These are phyloP conservation scores for Mesorhabditis belari DNA, from an alignment of 2,888 invertebrate species.

Conservation along the genomic window DNA sequence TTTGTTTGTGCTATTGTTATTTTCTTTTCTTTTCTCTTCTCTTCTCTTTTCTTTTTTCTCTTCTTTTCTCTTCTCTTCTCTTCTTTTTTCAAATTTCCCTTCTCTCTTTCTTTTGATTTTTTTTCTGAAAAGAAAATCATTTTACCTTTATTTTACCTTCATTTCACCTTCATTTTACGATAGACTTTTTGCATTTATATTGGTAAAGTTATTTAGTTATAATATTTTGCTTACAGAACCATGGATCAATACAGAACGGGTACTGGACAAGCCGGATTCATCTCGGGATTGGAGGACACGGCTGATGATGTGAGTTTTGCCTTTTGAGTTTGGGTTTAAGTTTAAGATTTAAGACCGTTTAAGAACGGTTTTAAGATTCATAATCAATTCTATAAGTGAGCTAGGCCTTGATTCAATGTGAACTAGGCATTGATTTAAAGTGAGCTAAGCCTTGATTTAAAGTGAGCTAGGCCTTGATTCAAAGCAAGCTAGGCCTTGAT, in stretches of 20 bases:
- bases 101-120: background rate
- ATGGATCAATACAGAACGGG: conserved; percentile 38
- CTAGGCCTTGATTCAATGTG: no score
- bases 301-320: conserved; percentile 47
- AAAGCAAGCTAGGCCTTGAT: no score
- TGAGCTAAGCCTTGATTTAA: no score
- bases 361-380: background rate
- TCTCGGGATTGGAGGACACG: conserved; percentile 42
- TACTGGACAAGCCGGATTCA: conserved; percentile 27
- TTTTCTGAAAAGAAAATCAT: background rate
- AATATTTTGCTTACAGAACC: background rate
- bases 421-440: no score
- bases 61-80: background rate
- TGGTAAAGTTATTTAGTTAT: background rate
- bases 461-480: no score
- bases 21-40: conserved; percentile 4
- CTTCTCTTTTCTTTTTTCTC: background rate
- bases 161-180: conserved; percentile 3
- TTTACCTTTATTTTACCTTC: background rate
- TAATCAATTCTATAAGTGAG: no score
- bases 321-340: background rate
- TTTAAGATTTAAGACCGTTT: background rate
- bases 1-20: no score
- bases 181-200: background rate
- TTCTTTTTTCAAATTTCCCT: conserved; percentile 1